Conservation (phyloP, 2,888 invertebrate species). For the Dichetophora obliterata region DNA sequence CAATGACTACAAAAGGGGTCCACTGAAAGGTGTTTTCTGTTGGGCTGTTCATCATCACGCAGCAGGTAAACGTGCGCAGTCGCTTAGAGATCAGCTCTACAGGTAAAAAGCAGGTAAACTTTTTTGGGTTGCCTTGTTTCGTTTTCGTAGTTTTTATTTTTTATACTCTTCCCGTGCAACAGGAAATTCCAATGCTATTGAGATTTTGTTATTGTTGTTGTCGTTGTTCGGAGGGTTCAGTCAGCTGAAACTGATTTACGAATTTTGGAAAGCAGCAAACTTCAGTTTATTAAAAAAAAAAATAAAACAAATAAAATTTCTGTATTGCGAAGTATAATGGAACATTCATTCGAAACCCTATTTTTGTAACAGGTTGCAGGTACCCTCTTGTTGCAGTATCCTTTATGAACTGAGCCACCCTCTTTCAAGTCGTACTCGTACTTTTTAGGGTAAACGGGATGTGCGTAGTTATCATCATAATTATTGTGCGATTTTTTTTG, state of each 20-base stretch:
- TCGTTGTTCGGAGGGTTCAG: not conserved
- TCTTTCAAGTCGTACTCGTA: not conserved
- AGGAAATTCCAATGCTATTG: slow-evolving; percentile 36
- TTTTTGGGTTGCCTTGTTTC: slow-evolving; percentile 15
- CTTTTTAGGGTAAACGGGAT: not conserved
- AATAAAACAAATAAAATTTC: no score
- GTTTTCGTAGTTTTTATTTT: not conserved
- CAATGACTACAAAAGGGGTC: slow-evolving; percentile 6
- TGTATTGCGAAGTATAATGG: not conserved
- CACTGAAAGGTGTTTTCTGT: slow-evolving; percentile 15
- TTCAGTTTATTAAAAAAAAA: not conserved
- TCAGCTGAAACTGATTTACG: slow-evolving; percentile 9
- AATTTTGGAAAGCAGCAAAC: not conserved
- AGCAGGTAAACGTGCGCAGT: slow-evolving; percentile 8
- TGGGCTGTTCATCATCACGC: not conserved
- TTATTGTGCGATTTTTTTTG: not conserved
- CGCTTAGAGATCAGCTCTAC: slow-evolving; percentile 25
- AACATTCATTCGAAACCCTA: not conserved
- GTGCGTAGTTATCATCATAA: slow-evolving; percentile 29
- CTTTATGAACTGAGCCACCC: slow-evolving; percentile 4
- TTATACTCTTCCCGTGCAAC: slow-evolving; percentile 19
- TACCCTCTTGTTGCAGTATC: not conserved
- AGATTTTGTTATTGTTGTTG: not conserved
- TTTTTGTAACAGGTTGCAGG: slow-evolving; percentile 5
- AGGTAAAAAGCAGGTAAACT: slow-evolving; percentile 43